These are phyloP conservation scores for Mesitornis unicolor DNA, from an alignment of 2,113 vertebrate genomes.

Conservation along the genomic window DNA sequence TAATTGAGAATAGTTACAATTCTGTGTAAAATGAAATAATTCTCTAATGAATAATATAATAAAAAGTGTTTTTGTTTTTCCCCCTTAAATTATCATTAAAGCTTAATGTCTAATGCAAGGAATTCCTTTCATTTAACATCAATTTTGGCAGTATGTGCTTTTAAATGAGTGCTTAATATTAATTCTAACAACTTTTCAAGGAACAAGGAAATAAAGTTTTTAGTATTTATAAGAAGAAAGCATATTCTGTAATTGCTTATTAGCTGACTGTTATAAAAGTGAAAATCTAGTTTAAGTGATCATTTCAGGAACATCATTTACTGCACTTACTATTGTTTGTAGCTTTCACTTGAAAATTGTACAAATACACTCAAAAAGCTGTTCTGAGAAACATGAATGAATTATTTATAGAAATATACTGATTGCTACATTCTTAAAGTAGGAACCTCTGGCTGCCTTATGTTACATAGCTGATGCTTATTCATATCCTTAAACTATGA, in stretches of 20 bases:
- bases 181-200: constrained; percentile 39
- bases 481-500: background rate
- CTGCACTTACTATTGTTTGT: background rate
- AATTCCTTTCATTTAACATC: constrained; percentile 43
- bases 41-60: constrained; percentile 49
- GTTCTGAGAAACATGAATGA: constrained; percentile 16
- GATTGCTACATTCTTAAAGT: background rate
- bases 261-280: constrained; percentile 16
- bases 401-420: background rate
- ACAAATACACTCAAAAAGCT: background rate
- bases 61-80: constrained; percentile 39
- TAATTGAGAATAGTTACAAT: constrained; percentile 26
- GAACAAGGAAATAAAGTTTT: constrained; percentile 47
- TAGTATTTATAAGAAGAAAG: constrained; percentile 38
- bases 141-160: constrained; percentile 24
- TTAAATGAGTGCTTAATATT: constrained; percentile 50
- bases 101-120: constrained; percentile 43
- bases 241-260: constrained; percentile 46
- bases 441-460: background rate
- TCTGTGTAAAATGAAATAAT: constrained; percentile 39
- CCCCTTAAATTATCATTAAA: constrained; percentile 47
- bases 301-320: background rate
- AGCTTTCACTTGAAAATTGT: constrained; percentile 29
- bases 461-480: background rate
- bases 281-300: constrained; percentile 39